A percentile compares a stretch with the other conserved stretches of the same genome.
These are phyloP conservation scores for Habrosyne pyritoides DNA, from an alignment of 2,888 invertebrate species.

Conservation along the genomic window DNA sequence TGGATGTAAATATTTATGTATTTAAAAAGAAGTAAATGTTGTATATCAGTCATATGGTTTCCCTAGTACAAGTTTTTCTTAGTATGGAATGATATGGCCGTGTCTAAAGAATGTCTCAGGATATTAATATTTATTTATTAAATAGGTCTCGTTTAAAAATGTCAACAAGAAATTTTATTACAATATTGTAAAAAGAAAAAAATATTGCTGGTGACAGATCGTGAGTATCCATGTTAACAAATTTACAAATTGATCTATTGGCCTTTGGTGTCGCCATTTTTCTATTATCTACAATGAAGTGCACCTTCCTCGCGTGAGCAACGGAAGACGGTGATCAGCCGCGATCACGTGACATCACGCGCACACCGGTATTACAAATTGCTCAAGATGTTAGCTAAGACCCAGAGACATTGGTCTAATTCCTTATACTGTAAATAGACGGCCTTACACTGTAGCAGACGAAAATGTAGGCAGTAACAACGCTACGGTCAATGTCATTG, in stretches of 20 bases:
- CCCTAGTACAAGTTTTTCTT: too few species aligned
- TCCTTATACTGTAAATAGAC: neutral
- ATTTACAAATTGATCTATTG: constrained; percentile 42
- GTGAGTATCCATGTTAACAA: constrained; percentile 11
- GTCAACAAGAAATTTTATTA: too few species aligned
- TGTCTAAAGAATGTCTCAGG: too few species aligned
- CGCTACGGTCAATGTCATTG: neutral
- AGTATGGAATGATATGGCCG: too few species aligned
- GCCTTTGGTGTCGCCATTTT: constrained; percentile 37
- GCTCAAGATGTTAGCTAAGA: constrained; percentile 17
- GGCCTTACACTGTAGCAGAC: neutral
- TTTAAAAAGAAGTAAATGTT: too few species aligned
- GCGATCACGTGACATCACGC: constrained; percentile 23
- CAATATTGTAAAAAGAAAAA: neutral
- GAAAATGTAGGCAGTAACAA: neutral
- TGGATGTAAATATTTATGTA: too few species aligned
- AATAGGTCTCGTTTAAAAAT: too few species aligned
- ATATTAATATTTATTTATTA: too few species aligned
- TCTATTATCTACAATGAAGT: constrained; percentile 40
- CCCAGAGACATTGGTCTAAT: constrained; percentile 9
- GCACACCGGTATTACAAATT: constrained; percentile 20
- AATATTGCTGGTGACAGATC: neutral
- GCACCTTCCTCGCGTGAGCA: constrained; percentile 35
- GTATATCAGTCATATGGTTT: too few species aligned
- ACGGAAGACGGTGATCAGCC: constrained; percentile 49